Evolutionary conservation across 2,888 invertebrate species (phyloP).

Genomic region (Perithous albicinctus): DNA sequence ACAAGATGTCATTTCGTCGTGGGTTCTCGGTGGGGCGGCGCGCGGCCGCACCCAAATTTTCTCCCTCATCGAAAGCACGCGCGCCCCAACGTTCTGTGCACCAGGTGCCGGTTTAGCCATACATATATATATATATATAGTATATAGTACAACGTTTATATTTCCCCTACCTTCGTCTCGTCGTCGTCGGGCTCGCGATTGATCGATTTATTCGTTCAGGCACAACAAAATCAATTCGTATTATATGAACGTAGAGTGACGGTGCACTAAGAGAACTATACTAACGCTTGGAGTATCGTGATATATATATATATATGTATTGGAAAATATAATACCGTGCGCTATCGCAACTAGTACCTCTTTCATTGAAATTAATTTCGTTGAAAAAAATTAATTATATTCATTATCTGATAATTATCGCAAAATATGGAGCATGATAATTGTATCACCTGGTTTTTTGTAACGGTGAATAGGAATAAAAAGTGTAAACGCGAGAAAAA

Average conservation of each 20-base stretch:
- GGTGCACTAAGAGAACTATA: slow-evolving; percentile 23
- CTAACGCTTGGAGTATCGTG: not conserved
- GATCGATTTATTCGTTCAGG: slow-evolving; percentile 49
- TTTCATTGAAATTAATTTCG: slow-evolving; percentile 26
- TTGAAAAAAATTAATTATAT: slow-evolving; percentile 15
- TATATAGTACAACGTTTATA: slow-evolving; percentile 34
- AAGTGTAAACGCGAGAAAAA: not conserved
- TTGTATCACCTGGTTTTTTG: not conserved
- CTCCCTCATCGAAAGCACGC: slow-evolving; percentile 43
- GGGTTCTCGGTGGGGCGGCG: slow-evolving; percentile 52
- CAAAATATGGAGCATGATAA: not conserved
- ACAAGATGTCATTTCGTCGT: slow-evolving; percentile 72
- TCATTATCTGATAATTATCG: not conserved
- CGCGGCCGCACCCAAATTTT: slow-evolving; percentile 70
- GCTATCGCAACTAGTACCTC: not conserved
- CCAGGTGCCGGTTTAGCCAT: slow-evolving; percentile 39
- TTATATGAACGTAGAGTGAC: slow-evolving; percentile 45
- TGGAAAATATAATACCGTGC: slow-evolving; percentile 13
- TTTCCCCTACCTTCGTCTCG: not conserved
- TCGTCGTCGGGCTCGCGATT: slow-evolving; percentile 22
- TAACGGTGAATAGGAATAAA: too few species aligned
- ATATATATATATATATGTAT: too few species aligned
- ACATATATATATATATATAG: too few species aligned
- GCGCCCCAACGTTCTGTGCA: slow-evolving; percentile 32
- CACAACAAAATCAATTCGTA: slow-evolving; percentile 50